Evolutionary conservation across 2,797 vertebrate genomes (phyloP).

Genomic region (Lepidocolaptes lacrymiger): DNA sequence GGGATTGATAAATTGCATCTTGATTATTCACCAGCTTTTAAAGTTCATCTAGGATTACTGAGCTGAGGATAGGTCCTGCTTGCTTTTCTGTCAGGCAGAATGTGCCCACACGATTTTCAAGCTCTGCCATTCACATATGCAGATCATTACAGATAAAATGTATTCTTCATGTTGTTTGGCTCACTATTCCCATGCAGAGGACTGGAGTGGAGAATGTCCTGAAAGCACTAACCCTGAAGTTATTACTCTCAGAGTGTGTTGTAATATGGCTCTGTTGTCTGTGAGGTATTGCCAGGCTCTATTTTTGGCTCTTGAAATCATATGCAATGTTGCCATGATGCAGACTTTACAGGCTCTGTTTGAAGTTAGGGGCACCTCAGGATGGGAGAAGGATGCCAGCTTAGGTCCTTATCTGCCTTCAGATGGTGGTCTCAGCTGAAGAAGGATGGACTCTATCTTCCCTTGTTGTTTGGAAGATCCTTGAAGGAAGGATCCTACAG

Average conservation of each 20-base stretch:
- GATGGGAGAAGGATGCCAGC: neutral
- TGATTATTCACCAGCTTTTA: constrained; percentile 18
- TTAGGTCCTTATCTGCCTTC: neutral
- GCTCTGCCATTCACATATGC: constrained; percentile 22
- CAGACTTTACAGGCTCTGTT: neutral
- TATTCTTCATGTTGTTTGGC: constrained; percentile 13
- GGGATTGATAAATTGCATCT: neutral
- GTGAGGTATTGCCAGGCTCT: neutral
- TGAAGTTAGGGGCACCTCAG: neutral
- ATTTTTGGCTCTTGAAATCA: neutral
- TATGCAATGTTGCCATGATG: rapidly evolving
- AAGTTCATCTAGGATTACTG: neutral
- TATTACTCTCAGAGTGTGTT: neutral
- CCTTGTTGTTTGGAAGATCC: neutral
- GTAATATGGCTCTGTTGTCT: neutral
- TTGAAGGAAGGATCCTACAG: neutral
- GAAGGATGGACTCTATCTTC: neutral
- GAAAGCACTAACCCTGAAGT: neutral
- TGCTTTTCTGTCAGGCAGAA: neutral
- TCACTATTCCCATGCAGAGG: neutral
- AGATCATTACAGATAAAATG: neutral
- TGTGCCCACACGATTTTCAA: neutral
- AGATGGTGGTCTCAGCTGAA: neutral
- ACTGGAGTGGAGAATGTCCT: neutral
- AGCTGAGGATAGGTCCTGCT: neutral